Percentiles rank a stretch among this genome's conserved stretches.
Conservation (phyloP, 2,797 vertebrate species). For the Mus spretus region DNA sequence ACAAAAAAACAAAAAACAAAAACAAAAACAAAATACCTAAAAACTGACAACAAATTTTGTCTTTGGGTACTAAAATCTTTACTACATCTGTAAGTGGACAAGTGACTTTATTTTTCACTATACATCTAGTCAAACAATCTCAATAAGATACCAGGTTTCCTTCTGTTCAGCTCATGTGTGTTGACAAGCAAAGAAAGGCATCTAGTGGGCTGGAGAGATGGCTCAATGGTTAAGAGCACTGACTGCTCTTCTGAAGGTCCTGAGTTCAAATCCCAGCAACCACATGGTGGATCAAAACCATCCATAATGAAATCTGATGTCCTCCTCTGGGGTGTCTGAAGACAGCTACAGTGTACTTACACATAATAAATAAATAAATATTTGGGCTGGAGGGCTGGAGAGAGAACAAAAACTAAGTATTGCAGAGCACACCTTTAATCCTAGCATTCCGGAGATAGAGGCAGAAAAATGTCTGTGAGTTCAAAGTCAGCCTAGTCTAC, state of each 20-base stretch:
- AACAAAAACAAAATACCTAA: background rate
- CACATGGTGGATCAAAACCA: no score
- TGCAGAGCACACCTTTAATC: background rate
- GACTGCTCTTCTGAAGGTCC: no score
- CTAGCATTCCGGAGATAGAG: background rate
- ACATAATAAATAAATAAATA: no score
- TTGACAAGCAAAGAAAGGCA: constrained; percentile 5
- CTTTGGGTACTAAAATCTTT: background rate
- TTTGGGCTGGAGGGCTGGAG: no score
- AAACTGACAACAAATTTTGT: constrained; percentile 23
- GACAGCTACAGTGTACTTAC: no score
- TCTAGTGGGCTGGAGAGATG: no score
- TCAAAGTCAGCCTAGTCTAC: background rate
- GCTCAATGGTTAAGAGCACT: no score
- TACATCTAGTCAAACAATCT: constrained; percentile 24
- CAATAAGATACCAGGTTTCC: background rate
- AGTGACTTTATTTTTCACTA: constrained; percentile 11
- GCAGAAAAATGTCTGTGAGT: background rate
- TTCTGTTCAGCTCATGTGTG: constrained; percentile 17
- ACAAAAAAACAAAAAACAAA: no score
- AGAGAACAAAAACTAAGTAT: no score
- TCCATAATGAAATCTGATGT: no score
- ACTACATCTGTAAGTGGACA: background rate
- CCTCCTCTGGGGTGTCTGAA: no score
- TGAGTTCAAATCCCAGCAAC: no score